Conservation (phyloP, 2,113 vertebrate genomes). For the Pleuronectes platessa region DNA sequence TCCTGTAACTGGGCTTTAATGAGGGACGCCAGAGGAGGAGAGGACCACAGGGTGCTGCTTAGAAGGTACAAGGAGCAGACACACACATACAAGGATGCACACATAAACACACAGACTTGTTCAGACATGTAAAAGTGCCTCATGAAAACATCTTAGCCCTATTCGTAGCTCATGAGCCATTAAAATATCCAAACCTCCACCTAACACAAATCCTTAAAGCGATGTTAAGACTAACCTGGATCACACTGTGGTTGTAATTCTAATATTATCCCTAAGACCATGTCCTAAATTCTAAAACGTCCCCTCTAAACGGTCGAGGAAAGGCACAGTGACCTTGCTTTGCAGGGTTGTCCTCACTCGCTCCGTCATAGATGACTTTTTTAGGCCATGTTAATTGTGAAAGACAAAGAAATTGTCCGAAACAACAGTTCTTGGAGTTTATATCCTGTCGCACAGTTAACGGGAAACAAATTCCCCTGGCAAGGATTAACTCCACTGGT, state of each 20-base stretch:
- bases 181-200: conserved; percentile 20
- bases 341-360: conserved; percentile 7
- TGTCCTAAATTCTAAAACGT: conserved; percentile 28
- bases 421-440: background rate
- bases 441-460: background rate
- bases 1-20: conserved; percentile 74
- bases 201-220: conserved; percentile 1
- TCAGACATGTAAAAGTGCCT: background rate
- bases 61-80: conserved; percentile 53
- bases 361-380: background rate
- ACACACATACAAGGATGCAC: conserved; percentile 32
- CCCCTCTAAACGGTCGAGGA: background rate
- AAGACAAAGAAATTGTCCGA: background rate
- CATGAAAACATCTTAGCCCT: background rate
- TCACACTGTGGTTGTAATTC: conserved; percentile 20
- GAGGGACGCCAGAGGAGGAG: conserved; percentile 57
- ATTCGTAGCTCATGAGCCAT: conserved; percentile 5
- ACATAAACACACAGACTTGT: background rate
- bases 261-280: conserved; percentile 9
- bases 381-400: background rate
- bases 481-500: too few species aligned
- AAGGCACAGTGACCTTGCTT: conserved; percentile 20
- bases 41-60: conserved; percentile 48
- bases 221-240: conserved; percentile 18
- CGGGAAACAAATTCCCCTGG: background rate